Base-by-base conservation (phyloP, 2,888 invertebrate species). In the Halocaridina rubra region DNA sequence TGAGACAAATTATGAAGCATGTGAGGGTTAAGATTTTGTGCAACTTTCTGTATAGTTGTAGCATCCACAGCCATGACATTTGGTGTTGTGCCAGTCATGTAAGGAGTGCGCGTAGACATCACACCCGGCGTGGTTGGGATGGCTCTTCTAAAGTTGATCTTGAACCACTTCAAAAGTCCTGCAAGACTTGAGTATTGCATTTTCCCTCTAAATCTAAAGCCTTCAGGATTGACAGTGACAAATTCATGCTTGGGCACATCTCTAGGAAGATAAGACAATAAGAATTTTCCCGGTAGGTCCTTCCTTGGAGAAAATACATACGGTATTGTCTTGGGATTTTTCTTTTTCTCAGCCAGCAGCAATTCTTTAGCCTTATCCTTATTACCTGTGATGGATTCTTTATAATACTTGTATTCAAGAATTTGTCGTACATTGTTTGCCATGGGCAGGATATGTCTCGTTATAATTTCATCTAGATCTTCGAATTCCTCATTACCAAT, bases 391-490 rank as follows among this genome's bases (percentile, higher is more conserved):
- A 94, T 93, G 32, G 95, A 93, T 30, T 95, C 93, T 89, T 94
- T 94, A 91, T 95, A 98, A 91, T 98, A 98, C 90, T 97, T 97
- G 92, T 97, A 98, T 59, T 94, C 94, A 77, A 98, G 92, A 57
- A 99, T 92, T 90, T 99, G 99, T 2, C 98, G 93, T 0, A 97
- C 97, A 90, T 95, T 95, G 0, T 95, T 94, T 0, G 98, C 98
- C 98, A 99, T 98, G 0, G 99, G 99, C 86, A 96, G 97, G 4
- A 99, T 95, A 91, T 97, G 94, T 13, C 99, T 94, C 0, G 99
- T 98, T 80, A 99, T 96, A 86, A 99, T 99, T 94, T 99, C 99
- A 91, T 99, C 99, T 39, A 99, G 92, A 92, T 99, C 99, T 92
- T 99, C 99, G 91, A 97, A 99, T 90, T 98, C 98, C 90, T 98